These are phyloP conservation scores for Gnathonemus echidnorhynchus DNA, from an alignment of 2,113 vertebrate species.

Conservation along the genomic window DNA sequence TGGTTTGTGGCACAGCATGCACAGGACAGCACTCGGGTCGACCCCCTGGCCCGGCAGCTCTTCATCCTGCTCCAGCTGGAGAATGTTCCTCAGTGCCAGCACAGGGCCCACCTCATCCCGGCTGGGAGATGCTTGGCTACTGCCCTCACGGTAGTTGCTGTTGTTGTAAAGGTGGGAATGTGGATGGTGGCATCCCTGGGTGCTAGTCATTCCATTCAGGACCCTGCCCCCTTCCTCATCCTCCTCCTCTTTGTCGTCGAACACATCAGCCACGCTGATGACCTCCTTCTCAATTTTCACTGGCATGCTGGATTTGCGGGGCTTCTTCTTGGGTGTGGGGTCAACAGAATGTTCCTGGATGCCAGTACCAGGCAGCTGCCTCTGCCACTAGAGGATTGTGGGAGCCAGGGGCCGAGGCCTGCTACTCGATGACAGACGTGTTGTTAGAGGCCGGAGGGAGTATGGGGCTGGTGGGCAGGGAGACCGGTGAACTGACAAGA, in stretches of 20 bases:
- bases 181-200: background rate
- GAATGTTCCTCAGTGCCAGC: no score
- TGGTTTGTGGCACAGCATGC: constrained; percentile 97
- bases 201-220: constrained; percentile 38
- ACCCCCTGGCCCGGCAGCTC: constrained; percentile 52
- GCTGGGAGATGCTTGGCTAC: constrained; percentile 83
- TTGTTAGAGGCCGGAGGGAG: constrained; percentile 73
- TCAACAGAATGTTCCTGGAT: no score
- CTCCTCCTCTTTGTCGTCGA: constrained; percentile 61
- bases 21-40: constrained; percentile 79
- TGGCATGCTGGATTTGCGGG: no score
- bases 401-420: no score
- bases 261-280: constrained; percentile 67
- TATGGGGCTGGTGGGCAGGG: constrained; percentile 89
- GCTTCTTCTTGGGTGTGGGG: no score
- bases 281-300: no score
- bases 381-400: no score
- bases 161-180: constrained; percentile 49
- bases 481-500: constrained; percentile 87
- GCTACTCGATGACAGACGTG: no score
- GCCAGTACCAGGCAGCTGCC: no score
- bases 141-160: constrained; percentile 75
- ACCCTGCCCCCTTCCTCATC: constrained; percentile 32
- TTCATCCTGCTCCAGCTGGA: no score
- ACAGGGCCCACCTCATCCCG: constrained; percentile 53